Evolutionary conservation across 2,113 vertebrate species (phyloP), one percentile per base, ranked within the genome.

Genomic region (Strigops habroptila): DNA sequence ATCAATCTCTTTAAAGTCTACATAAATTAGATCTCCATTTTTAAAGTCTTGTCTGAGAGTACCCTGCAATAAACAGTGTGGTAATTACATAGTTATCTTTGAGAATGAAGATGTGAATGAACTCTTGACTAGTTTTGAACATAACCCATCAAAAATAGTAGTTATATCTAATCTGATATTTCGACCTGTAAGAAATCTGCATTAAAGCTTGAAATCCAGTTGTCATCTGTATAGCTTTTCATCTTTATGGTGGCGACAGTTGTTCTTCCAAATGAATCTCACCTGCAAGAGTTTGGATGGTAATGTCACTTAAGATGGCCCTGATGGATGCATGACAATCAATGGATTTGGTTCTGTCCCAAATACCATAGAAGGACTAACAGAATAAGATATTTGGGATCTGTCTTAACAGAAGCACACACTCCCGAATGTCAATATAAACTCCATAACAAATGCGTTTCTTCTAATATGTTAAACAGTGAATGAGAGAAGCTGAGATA

Each of bases 1-100:
- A 95, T 71, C 83, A 90, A 21, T 51, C 59, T 93, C 57, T 87
- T 87, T 82, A 46, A 79, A 79, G 44, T 68, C 57, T 69, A 52
- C 18, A 7, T 89, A 84, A 88, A 92, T 90, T 80, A 86, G 48
- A 55, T 3, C 0, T 60, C 44, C 27, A 25, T 55, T 86, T 86
- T 84, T 27, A 75, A n/a, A 41, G 49, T 74, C 46, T 83, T 63
- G 27, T 83, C 64, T 63, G 44, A 75, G 25, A 39, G 25, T 48
- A 52, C 51, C 21, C 60, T 86, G 27, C 37, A 67, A 24, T 64
- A 71, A 93, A 48, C 28, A 59, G 12, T 37, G 39, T 60, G 14
- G 33, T 65, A 78, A 60, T 86, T 86, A 52, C 33, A 75, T 82
- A 48, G 28, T 68, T 89, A 18, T 60, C 30, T 86, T 93, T 78